Conservation (phyloP, 2,797 vertebrate genomes). For the Molossus alvarezi region DNA sequence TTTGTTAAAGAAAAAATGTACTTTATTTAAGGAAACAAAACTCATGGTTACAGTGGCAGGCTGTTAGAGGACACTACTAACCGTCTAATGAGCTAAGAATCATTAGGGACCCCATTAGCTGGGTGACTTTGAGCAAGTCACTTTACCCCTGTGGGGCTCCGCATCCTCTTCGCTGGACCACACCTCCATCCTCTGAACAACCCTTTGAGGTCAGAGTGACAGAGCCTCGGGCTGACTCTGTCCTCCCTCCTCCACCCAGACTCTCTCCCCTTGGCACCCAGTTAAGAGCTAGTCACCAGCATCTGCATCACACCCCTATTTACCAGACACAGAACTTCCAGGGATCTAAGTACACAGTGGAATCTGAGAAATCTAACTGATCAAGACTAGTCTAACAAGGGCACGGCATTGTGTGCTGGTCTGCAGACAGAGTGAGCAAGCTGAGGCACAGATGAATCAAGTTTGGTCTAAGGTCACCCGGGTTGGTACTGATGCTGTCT, state of each 20-base stretch:
- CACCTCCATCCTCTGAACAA: neutral
- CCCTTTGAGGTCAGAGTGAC: neutral
- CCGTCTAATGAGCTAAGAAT: neutral
- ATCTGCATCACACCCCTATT: neutral
- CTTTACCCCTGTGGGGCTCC: neutral
- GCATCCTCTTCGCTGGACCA: neutral
- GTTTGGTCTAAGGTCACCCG: neutral
- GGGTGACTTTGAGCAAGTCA: neutral
- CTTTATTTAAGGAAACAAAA: neutral
- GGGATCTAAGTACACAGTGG: neutral
- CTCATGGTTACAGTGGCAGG: neutral
- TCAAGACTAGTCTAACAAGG: neutral
- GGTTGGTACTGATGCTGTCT: neutral
- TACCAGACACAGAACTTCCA: neutral
- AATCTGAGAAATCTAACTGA: neutral
- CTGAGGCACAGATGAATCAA: neutral
- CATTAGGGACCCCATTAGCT: neutral
- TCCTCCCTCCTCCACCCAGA: neutral
- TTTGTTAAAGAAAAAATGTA: neutral
- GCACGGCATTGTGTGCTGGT: neutral
- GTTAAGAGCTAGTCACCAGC: neutral
- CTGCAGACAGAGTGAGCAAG: neutral
- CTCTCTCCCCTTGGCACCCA: neutral
- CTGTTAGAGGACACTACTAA: neutral
- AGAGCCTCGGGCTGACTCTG: neutral